Conservation (phyloP, 2,888 invertebrate genomes). For the Aromia moschata region DNA sequence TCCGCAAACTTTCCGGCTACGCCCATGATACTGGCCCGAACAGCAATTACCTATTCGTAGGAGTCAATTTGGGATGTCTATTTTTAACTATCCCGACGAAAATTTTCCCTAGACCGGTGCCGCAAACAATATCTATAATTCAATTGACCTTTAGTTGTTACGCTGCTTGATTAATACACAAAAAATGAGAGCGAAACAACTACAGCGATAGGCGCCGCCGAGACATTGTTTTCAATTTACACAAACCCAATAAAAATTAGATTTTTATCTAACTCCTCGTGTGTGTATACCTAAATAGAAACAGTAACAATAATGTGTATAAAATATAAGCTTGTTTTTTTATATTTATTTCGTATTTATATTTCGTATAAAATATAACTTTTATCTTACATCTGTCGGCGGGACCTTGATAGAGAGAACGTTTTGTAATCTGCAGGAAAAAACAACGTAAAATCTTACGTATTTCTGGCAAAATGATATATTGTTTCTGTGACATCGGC, state of each 20-base stretch:
- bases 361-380: background rate
- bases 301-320: background rate
- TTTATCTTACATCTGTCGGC: background rate
- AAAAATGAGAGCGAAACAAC: background rate
- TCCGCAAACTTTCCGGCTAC: too few species aligned
- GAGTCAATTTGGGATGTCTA: too few species aligned
- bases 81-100: background rate
- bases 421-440: background rate
- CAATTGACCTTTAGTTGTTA: background rate
- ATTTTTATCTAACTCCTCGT: background rate
- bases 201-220: background rate
- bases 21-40: too few species aligned
- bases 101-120: background rate
- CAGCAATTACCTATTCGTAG: too few species aligned
- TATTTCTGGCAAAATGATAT: background rate
- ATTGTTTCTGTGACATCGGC: background rate
- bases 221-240: background rate
- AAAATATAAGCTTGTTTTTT: background rate
- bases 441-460: background rate
- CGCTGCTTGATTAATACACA: background rate
- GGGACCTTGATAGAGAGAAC: background rate
- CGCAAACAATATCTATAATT: background rate
- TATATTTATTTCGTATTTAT: background rate
- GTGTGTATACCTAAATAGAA: background rate
- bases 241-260: background rate